A percentile compares a stretch with the other conserved stretches of the same genome.
phyloP scores from a whole-genome alignment of 2,113 vertebrate genomes.

The Orycteropus afer region DNA sequence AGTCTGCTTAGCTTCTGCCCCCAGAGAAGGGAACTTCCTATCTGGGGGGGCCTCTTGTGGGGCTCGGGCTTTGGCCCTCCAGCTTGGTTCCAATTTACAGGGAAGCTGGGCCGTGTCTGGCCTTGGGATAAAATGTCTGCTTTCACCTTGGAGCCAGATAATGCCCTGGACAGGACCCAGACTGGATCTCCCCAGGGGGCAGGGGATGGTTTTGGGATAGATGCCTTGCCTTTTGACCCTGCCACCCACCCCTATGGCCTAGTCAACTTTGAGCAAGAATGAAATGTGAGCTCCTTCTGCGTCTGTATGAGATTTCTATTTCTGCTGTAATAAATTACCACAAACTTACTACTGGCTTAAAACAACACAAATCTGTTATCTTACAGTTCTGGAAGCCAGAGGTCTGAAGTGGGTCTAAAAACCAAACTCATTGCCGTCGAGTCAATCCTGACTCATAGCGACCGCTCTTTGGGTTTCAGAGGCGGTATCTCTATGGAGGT shows the following conservation, averaged over 20 bases:
- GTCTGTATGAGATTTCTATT: accelerated
- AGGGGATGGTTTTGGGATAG: not conserved
- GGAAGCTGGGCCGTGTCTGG: not conserved
- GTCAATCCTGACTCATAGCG: no score
- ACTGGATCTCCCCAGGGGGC: not conserved
- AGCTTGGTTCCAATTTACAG: not conserved
- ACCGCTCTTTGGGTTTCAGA: no score
- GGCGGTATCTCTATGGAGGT: no score
- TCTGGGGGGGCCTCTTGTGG: accelerated
- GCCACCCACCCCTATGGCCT: accelerated
- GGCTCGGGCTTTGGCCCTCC: not conserved
- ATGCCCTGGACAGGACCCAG: not conserved
- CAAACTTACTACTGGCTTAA: not conserved
- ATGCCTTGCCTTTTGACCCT: not conserved
- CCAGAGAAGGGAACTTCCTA: not conserved
- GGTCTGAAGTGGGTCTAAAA: no score
- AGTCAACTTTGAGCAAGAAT: not conserved
- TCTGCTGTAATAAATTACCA: not conserved
- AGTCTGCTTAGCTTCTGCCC: not conserved
- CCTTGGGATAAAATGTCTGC: not conserved
- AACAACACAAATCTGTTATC: no score
- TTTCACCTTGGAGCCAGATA: not conserved
- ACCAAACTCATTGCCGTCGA: no score
- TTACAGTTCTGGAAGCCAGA: no score
- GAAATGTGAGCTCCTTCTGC: not conserved